Conservation (phyloP, 1,140 invertebrate genomes). For the Branchinecta lindahli region DNA sequence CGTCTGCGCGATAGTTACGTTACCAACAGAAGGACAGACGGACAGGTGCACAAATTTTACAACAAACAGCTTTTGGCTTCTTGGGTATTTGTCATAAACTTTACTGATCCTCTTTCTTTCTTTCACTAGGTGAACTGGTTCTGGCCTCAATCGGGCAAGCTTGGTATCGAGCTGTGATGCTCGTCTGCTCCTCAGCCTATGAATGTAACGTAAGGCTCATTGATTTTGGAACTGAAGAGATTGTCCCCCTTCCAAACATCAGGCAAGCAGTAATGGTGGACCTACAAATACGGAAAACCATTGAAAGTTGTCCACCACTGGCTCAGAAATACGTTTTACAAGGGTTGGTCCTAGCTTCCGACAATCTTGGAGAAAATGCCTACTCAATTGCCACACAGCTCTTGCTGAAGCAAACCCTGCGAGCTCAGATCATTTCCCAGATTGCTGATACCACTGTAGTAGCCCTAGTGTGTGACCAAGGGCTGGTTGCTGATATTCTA, state of each 20-base stretch:
- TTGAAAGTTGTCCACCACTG: neutral
- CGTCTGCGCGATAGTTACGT: too few species aligned
- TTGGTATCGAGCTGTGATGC: neutral
- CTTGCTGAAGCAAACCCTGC: neutral
- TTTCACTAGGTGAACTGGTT: conserved; percentile 1
- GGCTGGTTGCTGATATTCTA: neutral
- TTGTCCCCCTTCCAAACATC: neutral
- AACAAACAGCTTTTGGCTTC: too few species aligned
- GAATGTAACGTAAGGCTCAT: neutral
- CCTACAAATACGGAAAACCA: neutral
- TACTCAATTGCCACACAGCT: neutral
- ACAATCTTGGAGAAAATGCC: neutral
- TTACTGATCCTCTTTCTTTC: neutral
- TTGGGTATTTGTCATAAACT: too few species aligned
- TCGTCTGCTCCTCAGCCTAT: neutral
- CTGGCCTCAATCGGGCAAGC: neutral
- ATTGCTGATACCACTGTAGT: neutral
- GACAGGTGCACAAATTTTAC: too few species aligned
- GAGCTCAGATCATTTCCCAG: neutral
- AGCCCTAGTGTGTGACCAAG: neutral
- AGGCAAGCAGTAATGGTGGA: neutral
- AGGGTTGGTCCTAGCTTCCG: neutral
- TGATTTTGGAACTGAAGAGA: neutral
- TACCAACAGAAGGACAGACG: too few species aligned
- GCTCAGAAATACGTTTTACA: neutral